Base-by-base conservation (phyloP, 1,140 invertebrate species). In the Gonatopus flavifemur region DNA sequence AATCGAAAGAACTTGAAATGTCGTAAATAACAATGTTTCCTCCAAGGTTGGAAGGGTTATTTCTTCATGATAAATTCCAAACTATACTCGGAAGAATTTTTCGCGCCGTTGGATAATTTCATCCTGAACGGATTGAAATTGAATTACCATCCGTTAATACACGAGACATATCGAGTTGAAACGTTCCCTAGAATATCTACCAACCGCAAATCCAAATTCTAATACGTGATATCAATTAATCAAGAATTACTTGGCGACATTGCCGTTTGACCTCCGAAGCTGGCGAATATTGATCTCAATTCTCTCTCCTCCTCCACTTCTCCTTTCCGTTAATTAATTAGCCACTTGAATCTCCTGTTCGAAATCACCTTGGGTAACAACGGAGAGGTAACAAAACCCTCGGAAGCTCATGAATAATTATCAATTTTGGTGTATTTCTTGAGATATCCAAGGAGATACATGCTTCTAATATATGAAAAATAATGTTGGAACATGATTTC, bases 271-370 rank as follows among this genome's bases (percentile, higher is more conserved):
- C 52, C 39, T 36, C 43, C 37, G 28, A 52, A 48, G 33, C 38
- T 52, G 59, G 55, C 55, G 59, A 41, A 61, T 44, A 46, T 40
- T 32, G 32, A 30, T 60, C 36, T 36, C 52, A 55, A 59, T 61
- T 41, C 58, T 25, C 39, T 32, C 53, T 59, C 25, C 6, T 28
- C 12, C 25, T 20, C 52, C 58, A 61, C 59, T 61, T 61, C 59
- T 59, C n/a, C 47, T 32, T 25, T 22, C 39, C 43, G 36, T 40
- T 40, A 54, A 55, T 32, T 59, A 59, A 55, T 59, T 61, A 55
- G 49, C 47, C 49, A 33, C 33, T 41, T 40, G 35, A 33, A 33
- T 33, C 45, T 50, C 49, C 41, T 40, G 45, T 50, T 46, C 41
- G 45, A 50, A 46, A 40, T 50, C 49, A 20, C 31, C 41, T 16